Evolutionary conservation across 2,113 vertebrate species (phyloP).

Genomic region (Vidua macroura): DNA sequence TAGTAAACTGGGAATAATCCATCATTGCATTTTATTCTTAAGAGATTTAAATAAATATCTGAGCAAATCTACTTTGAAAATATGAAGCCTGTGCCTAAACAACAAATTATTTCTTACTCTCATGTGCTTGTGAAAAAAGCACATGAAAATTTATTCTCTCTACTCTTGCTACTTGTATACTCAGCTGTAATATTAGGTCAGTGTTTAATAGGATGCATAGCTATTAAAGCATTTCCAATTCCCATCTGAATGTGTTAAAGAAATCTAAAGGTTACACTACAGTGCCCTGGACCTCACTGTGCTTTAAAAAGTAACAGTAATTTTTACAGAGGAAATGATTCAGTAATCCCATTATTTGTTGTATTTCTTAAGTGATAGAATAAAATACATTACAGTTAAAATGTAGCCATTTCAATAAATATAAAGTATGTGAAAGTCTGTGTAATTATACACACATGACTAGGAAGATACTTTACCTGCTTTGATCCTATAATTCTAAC

Average conservation of each 20-base stretch:
- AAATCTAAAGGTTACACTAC: neutral
- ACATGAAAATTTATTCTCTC: neutral
- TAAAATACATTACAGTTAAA: neutral
- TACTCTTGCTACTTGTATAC: neutral
- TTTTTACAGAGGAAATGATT: conserved; percentile 3
- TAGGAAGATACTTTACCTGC: neutral
- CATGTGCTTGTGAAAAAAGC: neutral
- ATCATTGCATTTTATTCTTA: neutral
- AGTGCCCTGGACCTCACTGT: neutral
- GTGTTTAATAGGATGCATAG: neutral
- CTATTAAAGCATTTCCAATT: neutral
- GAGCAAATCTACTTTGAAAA: neutral
- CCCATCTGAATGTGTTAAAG: neutral
- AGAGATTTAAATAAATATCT: neutral
- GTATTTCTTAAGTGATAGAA: neutral
- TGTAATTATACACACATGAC: neutral
- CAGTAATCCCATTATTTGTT: neutral
- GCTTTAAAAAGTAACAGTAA: neutral
- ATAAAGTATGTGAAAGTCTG: neutral
- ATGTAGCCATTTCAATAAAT: neutral
- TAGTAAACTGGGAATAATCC: neutral
- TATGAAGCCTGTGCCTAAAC: neutral
- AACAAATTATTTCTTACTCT: neutral
- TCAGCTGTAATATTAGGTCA: conserved; percentile 5
- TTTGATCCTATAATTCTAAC: neutral